Evolutionary conservation across 2,797 vertebrate species (phyloP).

Genomic region (Gila robusta): DNA sequence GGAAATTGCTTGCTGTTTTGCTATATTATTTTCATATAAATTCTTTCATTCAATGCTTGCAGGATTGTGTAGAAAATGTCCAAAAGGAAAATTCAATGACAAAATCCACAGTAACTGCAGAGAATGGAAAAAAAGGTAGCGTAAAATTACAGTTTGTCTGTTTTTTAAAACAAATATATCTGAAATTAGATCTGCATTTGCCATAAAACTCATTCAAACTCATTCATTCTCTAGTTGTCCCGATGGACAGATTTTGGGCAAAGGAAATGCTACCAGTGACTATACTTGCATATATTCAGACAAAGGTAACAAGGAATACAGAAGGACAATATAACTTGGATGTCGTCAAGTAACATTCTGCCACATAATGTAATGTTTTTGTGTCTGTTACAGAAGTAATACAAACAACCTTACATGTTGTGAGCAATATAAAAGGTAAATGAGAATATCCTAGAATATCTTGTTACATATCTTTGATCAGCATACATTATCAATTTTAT

Average conservation of each 20-base stretch:
- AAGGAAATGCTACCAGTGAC: constrained; percentile 67
- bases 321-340: not conserved
- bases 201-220: not conserved
- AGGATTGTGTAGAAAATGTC: constrained; percentile 76
- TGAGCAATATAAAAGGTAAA: not conserved
- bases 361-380: not conserved
- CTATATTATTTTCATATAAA: not conserved
- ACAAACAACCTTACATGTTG: fast-evolving
- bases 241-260: constrained; percentile 16
- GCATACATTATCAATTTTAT: not conserved
- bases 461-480: not conserved
- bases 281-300: constrained; percentile 55
- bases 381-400: not conserved
- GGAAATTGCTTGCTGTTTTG: not conserved
- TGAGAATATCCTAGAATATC: not conserved
- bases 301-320: not conserved
- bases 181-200: not conserved
- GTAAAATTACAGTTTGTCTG: not conserved
- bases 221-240: constrained; percentile 69
- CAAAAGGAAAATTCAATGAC: constrained; percentile 75
- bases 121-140: constrained; percentile 73
- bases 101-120: constrained; percentile 72
- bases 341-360: not conserved
- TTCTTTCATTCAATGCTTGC: constrained; percentile 20
- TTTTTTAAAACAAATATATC: too few species aligned